Percentiles rank a stretch among this genome's conserved stretches.
These are phyloP conservation scores for Xiphophorus hellerii DNA, from an alignment of 2,113 vertebrate genomes.

Conservation along the genomic window DNA sequence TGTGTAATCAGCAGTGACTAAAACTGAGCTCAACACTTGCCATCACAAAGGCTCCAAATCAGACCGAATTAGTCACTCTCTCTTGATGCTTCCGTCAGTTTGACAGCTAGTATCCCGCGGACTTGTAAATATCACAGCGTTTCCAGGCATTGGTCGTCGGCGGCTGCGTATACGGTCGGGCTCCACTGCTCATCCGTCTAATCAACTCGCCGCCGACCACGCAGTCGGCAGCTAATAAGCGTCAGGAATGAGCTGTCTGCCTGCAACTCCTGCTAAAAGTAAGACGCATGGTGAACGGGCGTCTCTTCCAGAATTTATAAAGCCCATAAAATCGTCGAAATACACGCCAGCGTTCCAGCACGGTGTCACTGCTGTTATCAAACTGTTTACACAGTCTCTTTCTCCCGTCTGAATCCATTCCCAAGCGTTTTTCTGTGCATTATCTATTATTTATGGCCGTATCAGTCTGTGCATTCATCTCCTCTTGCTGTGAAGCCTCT, in stretches of 20 bases:
- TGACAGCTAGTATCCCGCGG: slow-evolving; percentile 6
- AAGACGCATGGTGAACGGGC: neutral
- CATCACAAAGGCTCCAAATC: slow-evolving; percentile 19
- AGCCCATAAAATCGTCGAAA: neutral
- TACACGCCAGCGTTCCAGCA: neutral
- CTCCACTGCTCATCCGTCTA: slow-evolving; percentile 5
- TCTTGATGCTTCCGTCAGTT: slow-evolving; percentile 11
- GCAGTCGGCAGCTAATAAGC: no score
- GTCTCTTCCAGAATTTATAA: neutral
- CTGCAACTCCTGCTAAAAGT: neutral
- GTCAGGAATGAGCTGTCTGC: no score
- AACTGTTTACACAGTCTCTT: neutral
- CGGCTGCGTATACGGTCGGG: neutral
- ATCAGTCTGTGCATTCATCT: neutral
- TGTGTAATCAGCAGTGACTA: slow-evolving; percentile 39
- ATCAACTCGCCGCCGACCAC: no score
- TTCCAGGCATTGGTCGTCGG: slow-evolving; percentile 2
- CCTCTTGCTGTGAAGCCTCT: neutral
- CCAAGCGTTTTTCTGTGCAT: neutral
- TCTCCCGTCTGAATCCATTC: neutral
- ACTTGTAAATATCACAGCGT: slow-evolving; percentile 16
- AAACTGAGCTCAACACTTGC: slow-evolving; percentile 25
- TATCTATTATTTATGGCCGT: neutral
- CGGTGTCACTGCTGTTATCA: neutral
- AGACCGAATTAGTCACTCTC: slow-evolving; percentile 27